Evolutionary conservation across 2,888 invertebrate species (phyloP), one percentile per base, ranked within the genome.

Genomic region (Ennomos quercinarius): DNA sequence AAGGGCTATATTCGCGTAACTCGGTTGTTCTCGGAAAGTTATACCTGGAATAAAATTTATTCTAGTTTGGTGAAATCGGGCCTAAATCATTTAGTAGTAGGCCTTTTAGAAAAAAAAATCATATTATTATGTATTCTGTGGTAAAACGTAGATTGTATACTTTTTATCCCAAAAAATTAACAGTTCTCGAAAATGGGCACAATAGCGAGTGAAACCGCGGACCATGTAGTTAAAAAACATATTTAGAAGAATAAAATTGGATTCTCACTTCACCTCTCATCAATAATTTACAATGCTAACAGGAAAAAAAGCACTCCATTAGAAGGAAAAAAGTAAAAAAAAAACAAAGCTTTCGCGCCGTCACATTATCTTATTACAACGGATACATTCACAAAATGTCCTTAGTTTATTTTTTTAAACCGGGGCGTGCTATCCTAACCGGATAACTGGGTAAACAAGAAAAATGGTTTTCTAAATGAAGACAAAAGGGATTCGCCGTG

Each of bases 381-480:
- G 47, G 51, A 60, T 57, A 57, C 58, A 64, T 66, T 62, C 50
- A 49, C 57, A 37, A 61, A 67, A 64, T 63, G 66, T 59, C 60
- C 67, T 68, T 67, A 68, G 51, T 46, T 54, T 54, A 54, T 57
- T 63, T 59, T 63, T 64, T 52, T 67, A 75, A 72, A 67, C 42
- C 52, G 53, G 38, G 48, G 54, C 57, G 60, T 68, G 64, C 63
- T 67, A 41, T 67, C 67, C 74, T 74, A 77, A 80, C 71, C 67
- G 72, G 71, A 78, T 84, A 77, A 74, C 68, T 58, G 78, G 71
- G 80, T 83, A 86, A 87, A 87, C 77, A 85, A 81, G 84, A 87
- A 74, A 82, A 88, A 88, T 87, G 80, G 79, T 66, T 68, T 74
- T 66, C 76, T 69, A 84, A 88, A 87, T 84, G 83, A 86, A 87